Evolutionary conservation across 1,140 invertebrate species (phyloP), one percentile per base, ranked within the genome.

Genomic region (Melanaphis sacchari): DNA sequence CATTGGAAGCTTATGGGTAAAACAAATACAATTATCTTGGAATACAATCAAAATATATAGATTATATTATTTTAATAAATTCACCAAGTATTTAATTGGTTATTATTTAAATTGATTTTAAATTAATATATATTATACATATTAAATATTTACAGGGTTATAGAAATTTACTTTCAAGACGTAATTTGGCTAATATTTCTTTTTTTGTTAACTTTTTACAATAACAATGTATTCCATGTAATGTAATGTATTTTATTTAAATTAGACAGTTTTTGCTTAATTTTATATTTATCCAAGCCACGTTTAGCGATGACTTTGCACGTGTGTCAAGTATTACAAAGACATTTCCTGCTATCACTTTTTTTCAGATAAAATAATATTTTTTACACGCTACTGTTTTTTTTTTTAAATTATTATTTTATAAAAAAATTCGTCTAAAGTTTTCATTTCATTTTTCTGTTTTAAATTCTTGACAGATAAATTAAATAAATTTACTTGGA

Each of bases 231-330:
- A n/a, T n/a, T n/a, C n/a, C n/a, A n/a, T n/a, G n/a, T n/a, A n/a
- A n/a, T n/a, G n/a, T n/a, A 66, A 90, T 15, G 7, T 90, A 43
- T 41, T 89, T n/a, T 54, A 59, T 66, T 59, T 90, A 90, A 26
- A 66, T 66, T 46, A 87, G 15, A 41, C 46, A 59, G 38, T 66
- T 89, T 54, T 59, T n/a, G 2, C 11, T n/a, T 18, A 76, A n/a
- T 40, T 66, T 59, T 26, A 66, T 66, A 90, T 90, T 31, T 41
- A 31, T 41, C 41, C 54, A n/a, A 90, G 89, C 66, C 89, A 90
- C 89, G 89, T 90, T 59, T 59, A 8, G 26, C 54, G 22, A 90
- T 90, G 24, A 40, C 36, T 59, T 38, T 26, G 89, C 26, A 66
- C 89, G 89, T 66, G 89, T 90, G 54, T 66, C 89, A 40, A n/a